These are phyloP conservation scores for Oceanites oceanicus DNA, from an alignment of 2,113 vertebrate genomes.

Conservation along the genomic window DNA sequence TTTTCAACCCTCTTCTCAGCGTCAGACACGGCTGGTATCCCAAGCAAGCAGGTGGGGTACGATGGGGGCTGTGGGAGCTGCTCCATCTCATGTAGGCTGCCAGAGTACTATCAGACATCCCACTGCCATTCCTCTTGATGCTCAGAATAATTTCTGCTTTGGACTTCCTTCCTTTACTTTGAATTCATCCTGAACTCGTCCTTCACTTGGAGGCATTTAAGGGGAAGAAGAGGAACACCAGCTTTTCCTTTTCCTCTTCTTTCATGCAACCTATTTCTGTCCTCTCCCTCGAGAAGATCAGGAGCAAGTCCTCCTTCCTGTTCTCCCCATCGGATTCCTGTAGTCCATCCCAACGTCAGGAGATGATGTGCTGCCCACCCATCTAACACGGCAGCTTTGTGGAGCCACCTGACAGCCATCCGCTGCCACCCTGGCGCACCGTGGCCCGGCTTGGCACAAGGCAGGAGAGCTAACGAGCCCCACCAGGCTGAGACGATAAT, in stretches of 20 bases:
- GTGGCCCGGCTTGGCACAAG: background rate
- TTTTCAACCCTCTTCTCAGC: background rate
- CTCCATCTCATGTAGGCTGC: background rate
- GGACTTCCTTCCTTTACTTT: background rate
- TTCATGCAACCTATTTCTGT: background rate
- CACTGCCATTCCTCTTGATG: background rate
- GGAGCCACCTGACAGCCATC: background rate
- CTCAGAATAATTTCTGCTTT: background rate
- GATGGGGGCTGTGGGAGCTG: background rate
- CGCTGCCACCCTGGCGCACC: accelerated
- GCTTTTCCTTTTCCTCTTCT: background rate
- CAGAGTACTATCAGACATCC: background rate
- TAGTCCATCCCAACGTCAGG: background rate
- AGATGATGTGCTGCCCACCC: background rate
- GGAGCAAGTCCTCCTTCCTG: background rate
- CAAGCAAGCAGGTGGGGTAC: accelerated
- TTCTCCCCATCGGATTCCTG: background rate
- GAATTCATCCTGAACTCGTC: background rate
- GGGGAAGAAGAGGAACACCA: background rate
- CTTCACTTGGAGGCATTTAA: background rate
- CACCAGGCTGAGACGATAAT: background rate
- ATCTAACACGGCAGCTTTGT: background rate
- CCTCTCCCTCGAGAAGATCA: background rate
- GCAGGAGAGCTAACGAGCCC: background rate
- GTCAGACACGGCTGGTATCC: background rate